A percentile compares a stretch with the other conserved stretches of the same genome.
These are phyloP conservation scores for Protobothrops mucrosquamatus DNA, from an alignment of 2,113 vertebrate genomes.

Conservation along the genomic window DNA sequence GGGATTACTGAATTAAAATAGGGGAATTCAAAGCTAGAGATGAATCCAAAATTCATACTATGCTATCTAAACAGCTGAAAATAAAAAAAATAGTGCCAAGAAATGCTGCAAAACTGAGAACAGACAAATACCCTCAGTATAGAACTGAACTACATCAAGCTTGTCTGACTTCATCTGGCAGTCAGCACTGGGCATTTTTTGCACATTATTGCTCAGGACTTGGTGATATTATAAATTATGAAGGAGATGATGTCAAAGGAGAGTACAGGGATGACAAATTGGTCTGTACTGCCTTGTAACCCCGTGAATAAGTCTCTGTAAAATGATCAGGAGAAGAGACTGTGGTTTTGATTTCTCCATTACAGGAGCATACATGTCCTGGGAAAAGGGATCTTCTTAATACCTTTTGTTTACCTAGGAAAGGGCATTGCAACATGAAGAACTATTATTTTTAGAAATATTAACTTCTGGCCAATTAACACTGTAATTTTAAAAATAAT, in stretches of 20 bases:
- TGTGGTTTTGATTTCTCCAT: neutral
- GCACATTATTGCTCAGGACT: neutral
- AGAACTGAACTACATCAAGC: neutral
- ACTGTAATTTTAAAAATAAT: neutral
- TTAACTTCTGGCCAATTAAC: neutral
- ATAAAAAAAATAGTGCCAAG: neutral
- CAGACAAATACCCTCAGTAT: neutral
- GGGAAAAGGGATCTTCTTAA: neutral
- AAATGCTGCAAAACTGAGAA: neutral
- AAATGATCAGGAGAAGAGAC: neutral
- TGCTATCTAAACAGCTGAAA: neutral
- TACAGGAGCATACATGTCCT: neutral
- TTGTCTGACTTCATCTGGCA: neutral
- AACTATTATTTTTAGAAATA: neutral
- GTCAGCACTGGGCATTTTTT: neutral
- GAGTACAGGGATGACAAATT: neutral
- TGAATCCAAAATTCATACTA: neutral
- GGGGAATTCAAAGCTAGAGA: neutral
- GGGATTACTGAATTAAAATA: neutral
- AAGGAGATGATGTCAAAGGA: neutral
- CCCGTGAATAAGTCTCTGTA: neutral
- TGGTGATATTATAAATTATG: neutral
- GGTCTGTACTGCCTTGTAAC: neutral
- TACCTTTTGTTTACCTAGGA: neutral
- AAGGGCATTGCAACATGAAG: neutral